Evolutionary conservation across 2,113 vertebrate genomes (phyloP).

Genomic region (Carassius carassius): DNA sequence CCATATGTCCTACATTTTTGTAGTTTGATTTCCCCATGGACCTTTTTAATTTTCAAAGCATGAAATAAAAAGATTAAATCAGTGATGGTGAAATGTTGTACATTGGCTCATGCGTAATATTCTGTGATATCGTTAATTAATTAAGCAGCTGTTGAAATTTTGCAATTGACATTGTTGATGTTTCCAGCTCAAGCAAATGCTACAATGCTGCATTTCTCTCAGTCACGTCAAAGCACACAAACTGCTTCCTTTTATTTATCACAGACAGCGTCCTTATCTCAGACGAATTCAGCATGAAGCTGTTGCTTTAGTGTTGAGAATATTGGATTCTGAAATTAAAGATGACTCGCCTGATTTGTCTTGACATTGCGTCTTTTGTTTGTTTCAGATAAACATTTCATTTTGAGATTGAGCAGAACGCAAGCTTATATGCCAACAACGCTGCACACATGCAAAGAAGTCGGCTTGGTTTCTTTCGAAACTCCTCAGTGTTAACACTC

Average conservation of each 20-base stretch:
- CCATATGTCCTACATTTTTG: background rate
- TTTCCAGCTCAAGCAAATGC: background rate
- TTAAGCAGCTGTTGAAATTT: background rate
- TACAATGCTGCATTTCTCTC: background rate
- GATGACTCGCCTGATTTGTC: conserved; percentile 30
- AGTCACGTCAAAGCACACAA: background rate
- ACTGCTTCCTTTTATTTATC: conserved; percentile 25
- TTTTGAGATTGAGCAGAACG: background rate
- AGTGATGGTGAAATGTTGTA: background rate
- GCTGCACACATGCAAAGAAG: background rate
- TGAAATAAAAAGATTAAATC: background rate
- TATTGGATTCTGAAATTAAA: conserved; percentile 45
- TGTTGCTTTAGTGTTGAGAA: conserved; percentile 4
- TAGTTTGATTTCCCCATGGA: background rate
- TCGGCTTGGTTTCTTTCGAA: background rate
- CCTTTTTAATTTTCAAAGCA: background rate
- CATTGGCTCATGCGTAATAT: background rate
- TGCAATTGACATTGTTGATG: background rate
- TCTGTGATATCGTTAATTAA: background rate
- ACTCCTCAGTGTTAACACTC: background rate
- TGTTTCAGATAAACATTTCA: conserved; percentile 28
- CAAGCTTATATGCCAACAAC: background rate
- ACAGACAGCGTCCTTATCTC: conserved; percentile 20
- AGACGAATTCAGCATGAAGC: conserved; percentile 6
- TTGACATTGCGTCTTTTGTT: conserved; percentile 38